phyloP scores from a whole-genome alignment of 2,113 vertebrate genomes.

The Anas platyrhynchos region DNA sequence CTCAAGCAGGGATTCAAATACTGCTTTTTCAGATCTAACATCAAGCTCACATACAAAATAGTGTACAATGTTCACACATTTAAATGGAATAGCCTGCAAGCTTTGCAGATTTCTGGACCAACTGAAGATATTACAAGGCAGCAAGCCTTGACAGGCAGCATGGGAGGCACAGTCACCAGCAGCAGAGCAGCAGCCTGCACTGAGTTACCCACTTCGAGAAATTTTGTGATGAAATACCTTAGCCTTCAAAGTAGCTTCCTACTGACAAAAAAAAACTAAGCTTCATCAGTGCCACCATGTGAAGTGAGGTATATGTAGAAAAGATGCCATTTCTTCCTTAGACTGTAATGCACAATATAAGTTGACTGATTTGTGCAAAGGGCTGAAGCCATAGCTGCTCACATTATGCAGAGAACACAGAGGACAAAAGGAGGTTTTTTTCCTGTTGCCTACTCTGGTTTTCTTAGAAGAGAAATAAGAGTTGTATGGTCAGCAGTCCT shows the following conservation, averaged over 20 bases:
- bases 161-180: not conserved
- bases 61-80: not conserved
- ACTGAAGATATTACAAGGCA: not conserved
- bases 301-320: not conserved
- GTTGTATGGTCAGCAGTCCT: not conserved
- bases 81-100: not conserved
- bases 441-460: not conserved
- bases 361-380: not conserved
- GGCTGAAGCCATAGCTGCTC: fast-evolving
- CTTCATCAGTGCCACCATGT: not conserved
- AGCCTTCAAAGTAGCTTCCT: not conserved
- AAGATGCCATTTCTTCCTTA: not conserved
- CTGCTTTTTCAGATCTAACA: not conserved
- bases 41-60: fast-evolving
- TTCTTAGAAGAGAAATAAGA: not conserved
- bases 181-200: not conserved
- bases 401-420: not conserved
- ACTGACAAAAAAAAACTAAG: not conserved
- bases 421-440: not conserved
- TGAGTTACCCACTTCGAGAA: not conserved
- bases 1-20: not conserved
- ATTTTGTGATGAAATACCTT: not conserved
- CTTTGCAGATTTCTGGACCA: not conserved
- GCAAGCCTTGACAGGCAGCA: not conserved
- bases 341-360: not conserved